Conservation (phyloP, 1,140 invertebrate species). For the Zaprionus ghesquierei region DNA sequence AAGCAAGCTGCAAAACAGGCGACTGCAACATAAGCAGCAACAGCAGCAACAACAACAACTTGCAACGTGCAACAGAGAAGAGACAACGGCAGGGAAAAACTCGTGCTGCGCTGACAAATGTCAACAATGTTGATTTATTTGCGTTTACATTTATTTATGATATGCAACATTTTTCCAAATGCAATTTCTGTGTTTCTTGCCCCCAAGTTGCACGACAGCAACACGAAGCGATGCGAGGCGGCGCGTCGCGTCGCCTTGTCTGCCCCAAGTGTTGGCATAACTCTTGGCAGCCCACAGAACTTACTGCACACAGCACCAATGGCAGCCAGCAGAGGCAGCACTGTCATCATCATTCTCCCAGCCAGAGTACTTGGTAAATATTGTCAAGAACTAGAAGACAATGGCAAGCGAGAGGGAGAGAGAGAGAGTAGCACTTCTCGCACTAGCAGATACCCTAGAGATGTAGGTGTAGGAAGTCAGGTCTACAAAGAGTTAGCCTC, state of each 20-base stretch:
- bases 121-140: conserved; percentile 79
- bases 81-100: conserved; percentile 6
- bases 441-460: neutral
- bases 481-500: too few relatives aligned
- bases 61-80: neutral
- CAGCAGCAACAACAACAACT: neutral
- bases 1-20: conserved; percentile 20
- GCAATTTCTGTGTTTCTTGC: conserved; percentile 62
- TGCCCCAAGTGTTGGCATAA: conserved; percentile 42
- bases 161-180: conserved; percentile 77
- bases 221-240: too few relatives aligned
- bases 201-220: neutral
- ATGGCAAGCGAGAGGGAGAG: neutral
- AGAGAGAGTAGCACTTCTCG: neutral
- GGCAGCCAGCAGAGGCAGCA: neutral
- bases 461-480: too few relatives aligned
- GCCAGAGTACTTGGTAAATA: neutral
- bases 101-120: conserved; percentile 61
- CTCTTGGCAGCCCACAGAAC: conserved; percentile 22
- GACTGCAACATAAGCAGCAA: conserved; percentile 9
- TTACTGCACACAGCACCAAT: neutral
- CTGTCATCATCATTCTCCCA: conserved; percentile 4
- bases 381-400: neutral
- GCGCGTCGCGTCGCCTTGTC: neutral
- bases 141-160: conserved; percentile 79